phyloP scores from a whole-genome alignment of 2,888 invertebrate species.

The Agrochola circellaris region DNA sequence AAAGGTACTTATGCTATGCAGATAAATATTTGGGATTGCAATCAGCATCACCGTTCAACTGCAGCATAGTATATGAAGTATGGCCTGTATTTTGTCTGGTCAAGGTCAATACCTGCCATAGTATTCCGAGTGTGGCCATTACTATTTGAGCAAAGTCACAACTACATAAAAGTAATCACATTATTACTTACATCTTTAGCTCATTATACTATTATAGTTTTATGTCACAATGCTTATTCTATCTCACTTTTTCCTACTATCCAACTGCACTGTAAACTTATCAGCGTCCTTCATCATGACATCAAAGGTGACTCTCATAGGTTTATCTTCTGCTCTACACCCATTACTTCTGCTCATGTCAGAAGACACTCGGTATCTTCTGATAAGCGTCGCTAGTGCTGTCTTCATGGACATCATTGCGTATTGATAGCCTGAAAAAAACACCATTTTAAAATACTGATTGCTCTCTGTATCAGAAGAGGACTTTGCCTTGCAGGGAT shows the following conservation, averaged over 20 bases:
- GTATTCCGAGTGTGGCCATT: too few species aligned
- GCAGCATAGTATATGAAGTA: too few species aligned
- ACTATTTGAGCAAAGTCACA: neutral
- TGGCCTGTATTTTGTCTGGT: neutral
- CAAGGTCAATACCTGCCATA: neutral
- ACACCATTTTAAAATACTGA: neutral
- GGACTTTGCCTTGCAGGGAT: neutral
- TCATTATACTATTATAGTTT: neutral
- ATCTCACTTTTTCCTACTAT: constrained; percentile 41
- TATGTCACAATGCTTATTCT: too few species aligned
- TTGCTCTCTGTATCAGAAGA: neutral
- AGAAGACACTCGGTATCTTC: constrained; percentile 63
- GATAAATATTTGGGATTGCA: neutral
- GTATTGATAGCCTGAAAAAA: constrained; percentile 67
- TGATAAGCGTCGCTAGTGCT: constrained; percentile 67
- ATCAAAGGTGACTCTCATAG: constrained; percentile 66
- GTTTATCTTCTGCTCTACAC: constrained; percentile 25
- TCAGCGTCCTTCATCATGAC: constrained; percentile 72
- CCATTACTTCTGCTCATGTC: neutral
- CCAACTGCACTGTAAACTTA: constrained; percentile 64
- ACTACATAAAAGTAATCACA: neutral
- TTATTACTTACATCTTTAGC: neutral
- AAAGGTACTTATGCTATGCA: neutral
- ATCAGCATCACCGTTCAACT: neutral
- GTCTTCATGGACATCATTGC: constrained; percentile 75